Evolutionary conservation across 2,888 invertebrate genomes (phyloP), one percentile per base, ranked within the genome.

Genomic region (Drosophila prolongata): DNA sequence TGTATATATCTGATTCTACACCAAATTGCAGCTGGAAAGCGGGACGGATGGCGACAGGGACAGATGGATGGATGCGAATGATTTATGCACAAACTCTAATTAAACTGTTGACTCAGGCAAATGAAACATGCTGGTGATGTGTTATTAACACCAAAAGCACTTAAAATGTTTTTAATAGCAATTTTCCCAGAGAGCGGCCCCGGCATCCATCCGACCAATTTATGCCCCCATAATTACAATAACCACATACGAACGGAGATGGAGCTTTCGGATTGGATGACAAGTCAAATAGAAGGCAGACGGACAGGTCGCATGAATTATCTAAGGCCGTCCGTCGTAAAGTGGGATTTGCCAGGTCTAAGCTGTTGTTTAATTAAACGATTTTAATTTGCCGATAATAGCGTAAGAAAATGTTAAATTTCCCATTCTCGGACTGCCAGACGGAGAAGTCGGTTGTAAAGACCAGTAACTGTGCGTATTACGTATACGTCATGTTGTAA

Each of bases 31-130:
- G 42, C 16, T 16, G 34, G 40, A n/a, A 19, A 16, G 49, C 47
- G 57, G 44, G 14, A 11, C 16, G 43, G 35, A 55, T 43, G 35
- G 38, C 37, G 16, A 38, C 53, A 3, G 50, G 44, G 49, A 56
- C 67, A 44, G 30, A 27, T 44, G 14, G 37, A 42, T 70, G 54
- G 64, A 58, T 67, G 59, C 55, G 42, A 61, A 70, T 70, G 79
- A 80, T 80, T 80, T 83, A 80, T 80, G 80, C 84, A 80, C 66
- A 83, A 80, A 80, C 79, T 83, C 79, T 84, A 80, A 80, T 80
- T 80, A 84, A 80, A 80, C 80, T 80, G 80, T 80, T 80, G 80
- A 84, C 80, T 84, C 76, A 78, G 81, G 85, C 81, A 80, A 80
- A 84, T 80, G 84, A 80, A 80, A 84, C 80, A 84, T 84, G 81